Conservation (phyloP, 2,888 invertebrate genomes). For the Trachelus iudaicus region DNA sequence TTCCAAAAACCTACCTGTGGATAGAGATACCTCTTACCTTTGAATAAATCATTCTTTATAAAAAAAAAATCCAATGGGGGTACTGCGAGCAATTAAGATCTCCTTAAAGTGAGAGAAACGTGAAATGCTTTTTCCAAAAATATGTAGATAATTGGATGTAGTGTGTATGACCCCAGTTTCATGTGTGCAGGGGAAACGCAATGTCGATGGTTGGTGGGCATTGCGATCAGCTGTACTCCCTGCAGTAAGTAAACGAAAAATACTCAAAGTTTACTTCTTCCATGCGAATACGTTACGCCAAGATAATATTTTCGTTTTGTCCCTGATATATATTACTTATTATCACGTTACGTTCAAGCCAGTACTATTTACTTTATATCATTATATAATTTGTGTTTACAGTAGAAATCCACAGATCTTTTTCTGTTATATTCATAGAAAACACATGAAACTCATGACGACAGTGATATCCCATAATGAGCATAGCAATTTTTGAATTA, state of each 20-base stretch:
- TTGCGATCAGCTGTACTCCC: conserved; percentile 66
- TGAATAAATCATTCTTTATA: not conserved
- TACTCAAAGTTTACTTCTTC: not conserved
- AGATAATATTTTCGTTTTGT: not conserved
- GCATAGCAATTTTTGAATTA: not conserved
- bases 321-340: not conserved
- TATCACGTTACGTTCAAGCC: not conserved
- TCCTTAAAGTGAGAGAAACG: not conserved
- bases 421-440: not conserved
- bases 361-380: not conserved
- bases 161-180: conserved; percentile 46
- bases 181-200: conserved; percentile 66
- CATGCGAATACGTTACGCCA: not conserved
- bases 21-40: not conserved
- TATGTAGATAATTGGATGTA: conserved; percentile 12
- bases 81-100: not conserved
- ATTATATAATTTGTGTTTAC: not conserved
- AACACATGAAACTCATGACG: not conserved
- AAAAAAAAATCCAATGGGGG: not conserved
- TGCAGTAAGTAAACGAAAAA: conserved; percentile 63
- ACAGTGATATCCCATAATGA: not conserved
- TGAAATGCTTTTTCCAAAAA: not conserved
- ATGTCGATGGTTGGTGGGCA: conserved; percentile 64
- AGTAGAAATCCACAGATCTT: not conserved
- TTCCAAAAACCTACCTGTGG: not conserved